Evolutionary conservation across 2,113 vertebrate species (phyloP), one percentile per base, ranked within the genome.

Genomic region (Fregata magnificens): DNA sequence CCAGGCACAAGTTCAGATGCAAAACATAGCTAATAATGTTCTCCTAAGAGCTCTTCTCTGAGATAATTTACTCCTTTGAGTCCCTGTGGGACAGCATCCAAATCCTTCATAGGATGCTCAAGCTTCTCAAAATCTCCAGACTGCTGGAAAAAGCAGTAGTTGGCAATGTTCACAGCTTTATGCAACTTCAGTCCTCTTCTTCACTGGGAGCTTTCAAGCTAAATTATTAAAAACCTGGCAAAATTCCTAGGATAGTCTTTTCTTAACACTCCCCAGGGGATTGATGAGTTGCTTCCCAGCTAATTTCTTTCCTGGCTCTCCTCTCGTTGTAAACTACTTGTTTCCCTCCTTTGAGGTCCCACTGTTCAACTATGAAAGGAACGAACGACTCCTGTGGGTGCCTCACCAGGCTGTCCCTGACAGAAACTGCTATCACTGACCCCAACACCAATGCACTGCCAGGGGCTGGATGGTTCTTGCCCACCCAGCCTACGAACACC

Each of bases 331-430:
- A 80, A 84, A 88, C 34, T 22, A 52, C 15, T 45, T 45, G 14
- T 32, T 83, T 88, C 21, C 29, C 12, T 84, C 44, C 45, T 73
- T 49, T 62, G 70, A 78, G 22, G 28, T 62, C 52, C 38, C 38
- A 15, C 26, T 69, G 21, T 56, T 88, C n/a, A 63, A 45, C 29
- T 38, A 52, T 26, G 32, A 47, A 63, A 80, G 31, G 66, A 88
- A 69, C 1, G 0, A 55, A 66, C 0, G 0, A 4, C 29, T 52
- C 32, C 59, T 56, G 15, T 8, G 32, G 22, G 36, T 56, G 32
- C 36, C 36, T 87, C 32, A 62, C 36, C 65, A 67, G 40, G 59
- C 32, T 38, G 53, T 45, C 45, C 36, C 21, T 5, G 16, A 42
- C 34, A 74, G n/a, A 73, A 84, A 17, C 36, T 50, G 34, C n/a